These are phyloP conservation scores for Lasioglossum vierecki DNA, from an alignment of 2,888 invertebrate genomes.

Conservation along the genomic window DNA sequence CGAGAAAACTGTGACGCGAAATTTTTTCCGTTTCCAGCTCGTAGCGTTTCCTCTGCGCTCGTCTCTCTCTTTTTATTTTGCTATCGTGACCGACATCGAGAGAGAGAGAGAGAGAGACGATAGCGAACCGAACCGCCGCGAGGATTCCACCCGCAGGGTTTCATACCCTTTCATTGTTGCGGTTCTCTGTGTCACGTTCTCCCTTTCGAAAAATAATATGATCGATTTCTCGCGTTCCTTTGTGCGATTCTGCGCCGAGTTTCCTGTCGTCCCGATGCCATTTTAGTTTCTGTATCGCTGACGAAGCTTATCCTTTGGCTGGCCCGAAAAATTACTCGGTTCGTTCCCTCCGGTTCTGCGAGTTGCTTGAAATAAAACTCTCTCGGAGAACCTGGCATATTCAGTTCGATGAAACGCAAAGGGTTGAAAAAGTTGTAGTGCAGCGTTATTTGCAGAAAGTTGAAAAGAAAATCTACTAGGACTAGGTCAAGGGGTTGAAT, in stretches of 20 bases:
- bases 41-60: neutral
- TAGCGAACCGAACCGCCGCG: slow-evolving; percentile 6
- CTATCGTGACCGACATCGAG: slow-evolving; percentile 32
- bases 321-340: neutral
- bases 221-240: slow-evolving; percentile 13
- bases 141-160: slow-evolving; percentile 10
- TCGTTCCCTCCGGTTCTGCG: neutral
- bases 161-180: slow-evolving; percentile 15
- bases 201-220: slow-evolving; percentile 7
- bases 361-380: neutral
- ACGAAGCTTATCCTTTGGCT: neutral
- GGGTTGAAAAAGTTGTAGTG: neutral
- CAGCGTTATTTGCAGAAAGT: neutral
- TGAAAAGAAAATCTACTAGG: neutral
- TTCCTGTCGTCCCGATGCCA: neutral
- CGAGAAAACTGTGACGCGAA: slow-evolving; percentile 18
- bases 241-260: neutral
- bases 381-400: neutral
- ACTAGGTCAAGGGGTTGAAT: neutral
- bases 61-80: neutral
- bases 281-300: neutral
- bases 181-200: neutral
- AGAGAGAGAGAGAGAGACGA: neutral
- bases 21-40: neutral
- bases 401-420: neutral